Evolutionary conservation across 2,797 vertebrate genomes (phyloP).

Genomic region (Chiroxiphia lanceolata): DNA sequence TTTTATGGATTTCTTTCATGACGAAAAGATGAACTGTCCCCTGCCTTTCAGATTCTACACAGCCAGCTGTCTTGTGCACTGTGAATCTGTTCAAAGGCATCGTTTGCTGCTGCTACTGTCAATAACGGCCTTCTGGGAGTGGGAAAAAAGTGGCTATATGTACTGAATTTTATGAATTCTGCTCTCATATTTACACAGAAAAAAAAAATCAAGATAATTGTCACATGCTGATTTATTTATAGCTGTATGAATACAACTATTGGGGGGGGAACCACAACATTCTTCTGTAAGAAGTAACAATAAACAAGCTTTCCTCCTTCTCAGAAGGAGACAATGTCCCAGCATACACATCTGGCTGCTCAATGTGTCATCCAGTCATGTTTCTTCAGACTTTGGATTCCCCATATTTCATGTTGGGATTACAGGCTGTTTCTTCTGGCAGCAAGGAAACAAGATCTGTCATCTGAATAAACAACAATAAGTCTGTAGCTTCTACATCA

Average conservation of each 20-base stretch:
- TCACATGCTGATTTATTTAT: not conserved
- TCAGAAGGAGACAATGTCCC: constrained; percentile 47
- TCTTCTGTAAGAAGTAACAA: constrained; percentile 73
- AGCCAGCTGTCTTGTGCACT: not conserved
- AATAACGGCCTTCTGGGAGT: not conserved
- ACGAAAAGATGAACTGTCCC: not conserved
- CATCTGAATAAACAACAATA: not conserved
- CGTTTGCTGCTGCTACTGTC: not conserved
- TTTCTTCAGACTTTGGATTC: not conserved
- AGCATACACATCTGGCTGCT: not conserved
- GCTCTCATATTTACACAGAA: not conserved
- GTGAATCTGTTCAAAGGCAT: not conserved
- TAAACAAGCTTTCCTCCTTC: constrained; percentile 57
- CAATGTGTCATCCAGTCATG: not conserved
- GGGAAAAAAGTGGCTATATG: not conserved
- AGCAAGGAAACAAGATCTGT: not conserved
- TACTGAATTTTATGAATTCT: not conserved
- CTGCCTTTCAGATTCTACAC: not conserved
- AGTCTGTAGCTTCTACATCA: not conserved
- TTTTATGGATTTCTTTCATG: not conserved
- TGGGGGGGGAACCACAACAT: not conserved
- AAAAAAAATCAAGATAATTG: not conserved
- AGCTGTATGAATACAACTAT: constrained; percentile 49
- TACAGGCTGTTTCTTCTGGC: not conserved
- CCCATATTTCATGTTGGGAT: not conserved